Evolutionary conservation across 2,797 vertebrate species (phyloP), one percentile per base, ranked within the genome.

Genomic region (Sebastes elongatus): DNA sequence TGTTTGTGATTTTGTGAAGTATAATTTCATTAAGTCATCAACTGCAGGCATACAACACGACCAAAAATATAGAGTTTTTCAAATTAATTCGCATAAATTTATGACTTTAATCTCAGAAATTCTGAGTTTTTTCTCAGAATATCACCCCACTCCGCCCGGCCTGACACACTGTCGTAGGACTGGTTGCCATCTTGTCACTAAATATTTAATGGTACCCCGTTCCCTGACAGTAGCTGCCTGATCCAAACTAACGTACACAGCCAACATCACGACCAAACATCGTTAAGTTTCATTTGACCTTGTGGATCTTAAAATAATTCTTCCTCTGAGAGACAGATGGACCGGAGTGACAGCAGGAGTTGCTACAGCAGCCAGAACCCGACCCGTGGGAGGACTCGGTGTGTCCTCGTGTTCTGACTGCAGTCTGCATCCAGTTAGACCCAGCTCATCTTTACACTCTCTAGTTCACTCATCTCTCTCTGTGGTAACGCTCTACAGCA

Each of bases 401-500:
- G 69, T 69, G 23, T 7, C 33, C 33, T 35, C 33, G 42, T 25
- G 49, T 71, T 75, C 1, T 53, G 78, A 74, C 77, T 82, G 74
- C 61, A 59, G 52, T 62, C 35, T 4, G 6, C 74, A 61, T 76
- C 71, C 62, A 64, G 33, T 66, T 28, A 2, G 59, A 63, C 68
- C 55, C 79, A 52, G 72, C 75, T 86, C 76, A 35, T 59, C 75
- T 57, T 42, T 35, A 81, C 71, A 71, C 65, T 89, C 71, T 35
- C 10, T 49, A 10, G 81, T 87, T 78, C 82, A 81, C 71, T 82
- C 80, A 71, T 87, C 73, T 86, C 78, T 86, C 76, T 76, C 64
- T 0, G 5, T 83, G 49, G 84, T 67, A 69, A 80, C 23, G 56
- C 56, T 35, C 76, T 53, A 52, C 74, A 80, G 6, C 68, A 68